Percentiles rank a stretch among this genome's conserved stretches.
These are phyloP conservation scores for Cosmorhoe ocellata DNA, from an alignment of 2,888 invertebrate species.

Conservation along the genomic window DNA sequence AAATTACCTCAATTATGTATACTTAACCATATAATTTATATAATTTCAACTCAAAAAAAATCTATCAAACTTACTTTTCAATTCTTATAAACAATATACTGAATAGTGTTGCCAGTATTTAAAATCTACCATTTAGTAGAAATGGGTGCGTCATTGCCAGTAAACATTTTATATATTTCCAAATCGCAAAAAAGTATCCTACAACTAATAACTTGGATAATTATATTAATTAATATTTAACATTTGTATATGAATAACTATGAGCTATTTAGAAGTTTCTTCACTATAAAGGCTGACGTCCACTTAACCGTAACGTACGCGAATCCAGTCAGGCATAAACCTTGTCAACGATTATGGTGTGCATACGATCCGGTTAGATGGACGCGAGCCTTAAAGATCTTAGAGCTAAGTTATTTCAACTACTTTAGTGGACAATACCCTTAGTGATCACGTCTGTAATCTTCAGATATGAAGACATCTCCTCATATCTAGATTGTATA, in stretches of 20 bases:
- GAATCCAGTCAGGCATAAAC: too few species aligned
- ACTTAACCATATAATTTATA: constrained; percentile 21
- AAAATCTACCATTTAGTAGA: constrained; percentile 9
- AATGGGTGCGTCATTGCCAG: constrained; percentile 10
- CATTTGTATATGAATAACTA: constrained; percentile 28
- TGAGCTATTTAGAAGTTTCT: constrained; percentile 5
- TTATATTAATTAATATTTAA: constrained; percentile 14
- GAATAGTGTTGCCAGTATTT: constrained; percentile 4
- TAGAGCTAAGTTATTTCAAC: neutral
- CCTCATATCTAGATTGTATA: too few species aligned
- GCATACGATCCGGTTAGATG: too few species aligned
- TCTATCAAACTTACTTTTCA: constrained; percentile 12
- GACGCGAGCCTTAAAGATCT: too few species aligned
- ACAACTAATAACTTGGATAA: constrained; percentile 12
- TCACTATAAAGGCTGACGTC: neutral
- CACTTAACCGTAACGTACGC: too few species aligned
- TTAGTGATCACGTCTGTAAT: too few species aligned
- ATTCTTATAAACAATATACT: constrained; percentile 7
- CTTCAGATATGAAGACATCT: too few species aligned
- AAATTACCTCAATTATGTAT: constrained; percentile 13
- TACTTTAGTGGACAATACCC: too few species aligned
- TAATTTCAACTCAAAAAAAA: constrained; percentile 23
- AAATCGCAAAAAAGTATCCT: constrained; percentile 7
- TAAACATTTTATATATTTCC: constrained; percentile 3
- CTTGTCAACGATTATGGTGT: too few species aligned